Percentiles rank a stretch among this genome's conserved stretches.
Evolutionary conservation across 1,140 invertebrate genomes (phyloP).

Genomic region (Colletes latitarsis): DNA sequence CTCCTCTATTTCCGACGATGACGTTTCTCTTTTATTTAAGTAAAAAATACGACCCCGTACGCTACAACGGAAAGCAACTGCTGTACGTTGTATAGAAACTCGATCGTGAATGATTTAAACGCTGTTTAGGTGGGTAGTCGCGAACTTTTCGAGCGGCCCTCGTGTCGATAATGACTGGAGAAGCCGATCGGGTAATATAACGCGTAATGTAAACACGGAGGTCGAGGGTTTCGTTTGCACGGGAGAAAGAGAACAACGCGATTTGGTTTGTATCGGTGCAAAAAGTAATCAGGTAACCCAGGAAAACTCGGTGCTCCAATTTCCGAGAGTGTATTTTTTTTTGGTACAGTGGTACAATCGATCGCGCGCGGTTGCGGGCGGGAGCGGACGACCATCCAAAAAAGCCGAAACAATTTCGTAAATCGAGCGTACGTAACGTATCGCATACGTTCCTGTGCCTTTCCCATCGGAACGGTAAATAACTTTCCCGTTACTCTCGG

Average conservation of each 20-base stretch:
- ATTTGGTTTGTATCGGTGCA: background rate
- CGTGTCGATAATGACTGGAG: background rate
- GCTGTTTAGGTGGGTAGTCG: too few species aligned
- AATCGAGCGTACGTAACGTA: conserved; percentile 40
- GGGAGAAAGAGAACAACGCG: background rate
- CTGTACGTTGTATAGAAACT: too few species aligned
- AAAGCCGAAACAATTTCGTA: conserved; percentile 41
- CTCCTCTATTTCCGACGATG: too few species aligned
- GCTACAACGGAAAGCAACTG: too few species aligned
- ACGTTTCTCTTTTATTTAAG: too few species aligned
- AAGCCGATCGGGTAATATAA: background rate
- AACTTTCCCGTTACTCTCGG: conserved; percentile 40
- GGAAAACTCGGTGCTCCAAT: background rate
- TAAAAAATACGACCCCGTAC: too few species aligned
- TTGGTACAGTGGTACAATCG: background rate
- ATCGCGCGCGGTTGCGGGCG: background rate
- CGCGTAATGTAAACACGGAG: background rate
- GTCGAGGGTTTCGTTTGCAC: background rate
- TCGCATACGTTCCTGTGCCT: conserved; percentile 14
- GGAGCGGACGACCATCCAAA: background rate
- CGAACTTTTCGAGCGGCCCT: too few species aligned
- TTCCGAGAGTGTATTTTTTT: background rate
- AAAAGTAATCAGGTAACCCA: background rate
- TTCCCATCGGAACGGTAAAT: conserved; percentile 23
- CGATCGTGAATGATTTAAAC: too few species aligned